Evolutionary conservation across 2,113 vertebrate genomes (phyloP), one percentile per base, ranked within the genome.

Genomic region (Antennarius striatus): DNA sequence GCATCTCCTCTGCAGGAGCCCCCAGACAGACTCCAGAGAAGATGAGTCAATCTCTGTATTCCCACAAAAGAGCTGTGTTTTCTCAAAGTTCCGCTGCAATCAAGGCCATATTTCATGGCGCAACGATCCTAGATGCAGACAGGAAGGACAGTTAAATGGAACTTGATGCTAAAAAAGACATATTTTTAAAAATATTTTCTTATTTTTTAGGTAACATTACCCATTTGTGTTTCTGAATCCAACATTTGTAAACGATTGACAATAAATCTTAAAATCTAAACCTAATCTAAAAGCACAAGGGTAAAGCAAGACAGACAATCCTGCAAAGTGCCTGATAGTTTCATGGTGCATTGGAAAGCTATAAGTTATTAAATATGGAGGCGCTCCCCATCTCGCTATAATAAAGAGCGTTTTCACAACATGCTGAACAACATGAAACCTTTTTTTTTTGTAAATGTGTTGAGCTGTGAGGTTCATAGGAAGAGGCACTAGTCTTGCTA

Each of bases 401-500:
- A 48, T 3, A 4, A 50, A 71, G 68, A 66, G 45, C 53, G 28
- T 79, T 78, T 80, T 73, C 55, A 63, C 69, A 58, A 68, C 71
- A 73, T 48, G 59, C 59, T 73, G 63, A 77, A 64, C n/a, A 66
- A 81, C 62, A 62, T 75, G 75, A 72, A 77, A 75, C 43, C 45
- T 56, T 17, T 28, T 17, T 47, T 65, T 42, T 52, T 47, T 56
- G 56, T 59, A 45, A 71, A 71, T 29, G 56, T 12, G 6, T 32
- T 30, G 15, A 22, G 69, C 47, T 45, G 59, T 59, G 77, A 48
- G 52, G 47, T 84, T 82, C 49, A 73, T 49, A 77, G 76, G 68
- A 78, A 77, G 79, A 79, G 62, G 66, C 77, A 73, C 43, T 46
- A 57, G 77, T 85, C 82, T 80, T 75, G 63, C 83, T 86, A 85